Evolutionary conservation across 2,797 vertebrate genomes (phyloP).

Genomic region (Poeciliopsis paucimaculata): DNA sequence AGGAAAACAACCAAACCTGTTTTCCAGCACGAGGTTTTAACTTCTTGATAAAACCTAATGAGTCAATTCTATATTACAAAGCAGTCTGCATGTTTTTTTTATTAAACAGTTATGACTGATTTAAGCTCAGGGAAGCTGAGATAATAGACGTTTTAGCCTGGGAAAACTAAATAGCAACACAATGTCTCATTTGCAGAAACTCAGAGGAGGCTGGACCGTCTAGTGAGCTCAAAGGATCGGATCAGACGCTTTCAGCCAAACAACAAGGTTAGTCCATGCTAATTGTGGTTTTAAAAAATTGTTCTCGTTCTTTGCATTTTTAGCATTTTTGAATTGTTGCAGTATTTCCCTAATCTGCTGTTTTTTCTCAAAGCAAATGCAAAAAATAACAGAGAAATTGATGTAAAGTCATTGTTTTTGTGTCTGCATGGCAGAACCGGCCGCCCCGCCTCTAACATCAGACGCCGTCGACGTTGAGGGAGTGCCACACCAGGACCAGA

Average conservation of each 20-base stretch:
- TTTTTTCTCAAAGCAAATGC: neutral
- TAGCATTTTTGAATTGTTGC: neutral
- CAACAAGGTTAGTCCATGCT: slow-evolving; percentile 75
- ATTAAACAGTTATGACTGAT: neutral
- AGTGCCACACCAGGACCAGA: slow-evolving; percentile 73
- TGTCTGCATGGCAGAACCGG: neutral
- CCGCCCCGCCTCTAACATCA: slow-evolving; percentile 23
- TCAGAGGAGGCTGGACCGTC: slow-evolving; percentile 82
- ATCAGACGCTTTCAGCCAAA: slow-evolving; percentile 84
- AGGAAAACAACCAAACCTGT: neutral
- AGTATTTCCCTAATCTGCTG: neutral
- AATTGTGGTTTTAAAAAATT: neutral
- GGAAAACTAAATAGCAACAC: neutral
- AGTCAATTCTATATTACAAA: neutral
- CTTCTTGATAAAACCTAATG: neutral
- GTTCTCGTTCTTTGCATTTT: neutral
- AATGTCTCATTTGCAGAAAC: slow-evolving; percentile 78
- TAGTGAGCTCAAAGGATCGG: slow-evolving; percentile 88
- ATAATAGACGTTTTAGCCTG: neutral
- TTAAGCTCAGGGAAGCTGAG: neutral
- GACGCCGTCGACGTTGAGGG: slow-evolving; percentile 45
- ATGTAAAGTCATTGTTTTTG: neutral
- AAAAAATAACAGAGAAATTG: neutral
- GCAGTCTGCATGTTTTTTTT: neutral
- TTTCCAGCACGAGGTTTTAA: too few relatives aligned